Base-by-base conservation (phyloP, 1,140 invertebrate species). In the Aphelinus atriplicis region DNA sequence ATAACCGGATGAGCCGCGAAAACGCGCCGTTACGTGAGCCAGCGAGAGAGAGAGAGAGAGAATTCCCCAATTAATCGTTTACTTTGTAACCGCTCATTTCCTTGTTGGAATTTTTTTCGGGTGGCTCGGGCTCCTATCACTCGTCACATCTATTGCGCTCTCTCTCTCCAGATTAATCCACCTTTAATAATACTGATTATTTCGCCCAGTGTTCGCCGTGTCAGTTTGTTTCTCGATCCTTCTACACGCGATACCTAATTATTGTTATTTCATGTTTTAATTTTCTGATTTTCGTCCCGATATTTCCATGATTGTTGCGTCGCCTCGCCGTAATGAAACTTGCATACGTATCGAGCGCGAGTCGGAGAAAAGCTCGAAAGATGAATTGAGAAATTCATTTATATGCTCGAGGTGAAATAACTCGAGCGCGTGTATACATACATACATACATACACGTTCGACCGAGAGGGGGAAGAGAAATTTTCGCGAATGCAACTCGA, bases 1-100 rank as follows among this genome's bases (percentile, higher is more conserved):
- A 63, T 74, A 73, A 69, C 65, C 65, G 72, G 66, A 74, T 63
- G 65, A 74, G 46, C 65, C 58, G 72, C 65, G 72, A 74, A 74
- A 74, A 68, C 47, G 68, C 53, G 58, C 65, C 72, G 64, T 69
- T 74, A 62, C 60, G 5, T 46, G 63, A 62, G 47, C 63, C 56
- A 26, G 0, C 26, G 26, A 26, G 26, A 26, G 26, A 26, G 2
- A 56, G 2, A 56, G 61, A 63, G 61, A 70, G 42, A 1, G 51
- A 5, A n/a, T 50, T 55, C 64, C 9, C 57, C 71, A 73, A 73
- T 73, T 73, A 66, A 73, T 73, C 57, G 9, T 61, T 73, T 63
- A 72, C 62, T 72, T 72, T 65, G 61, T 67, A 73, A 66, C 48
- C 57, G 50, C 63, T 73, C 63, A 47, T 73, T 73, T 61, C 71